Conservation (phyloP, 2,888 invertebrate genomes). For the Cephus pygmeus region DNA sequence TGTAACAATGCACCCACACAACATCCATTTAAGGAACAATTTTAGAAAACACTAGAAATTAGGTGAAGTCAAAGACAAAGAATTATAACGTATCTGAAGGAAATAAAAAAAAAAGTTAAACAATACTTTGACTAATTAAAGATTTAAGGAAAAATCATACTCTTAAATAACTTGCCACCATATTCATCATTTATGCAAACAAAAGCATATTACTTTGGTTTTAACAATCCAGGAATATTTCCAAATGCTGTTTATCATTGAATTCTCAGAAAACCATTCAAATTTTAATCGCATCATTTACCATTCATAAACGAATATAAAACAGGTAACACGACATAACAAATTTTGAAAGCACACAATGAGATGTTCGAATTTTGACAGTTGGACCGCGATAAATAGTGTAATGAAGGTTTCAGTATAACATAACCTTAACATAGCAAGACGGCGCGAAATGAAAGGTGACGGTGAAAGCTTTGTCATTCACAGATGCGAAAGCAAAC, state of each 20-base stretch:
- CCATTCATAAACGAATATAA: not conserved
- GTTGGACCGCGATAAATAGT: not conserved
- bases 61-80: not conserved
- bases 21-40: not conserved
- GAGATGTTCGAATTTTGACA: not conserved
- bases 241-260: not conserved
- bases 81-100: not conserved
- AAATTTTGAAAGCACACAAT: not conserved
- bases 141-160: not conserved
- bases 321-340: not conserved
- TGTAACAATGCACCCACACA: not conserved
- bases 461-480: not conserved
- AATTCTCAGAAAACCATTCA: not conserved
- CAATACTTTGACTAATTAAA: not conserved
- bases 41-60: not conserved
- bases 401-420: not conserved
- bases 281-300: not conserved
- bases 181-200: not conserved
- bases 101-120: not conserved
- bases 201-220: not conserved
- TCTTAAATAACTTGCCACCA: not conserved
- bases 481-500: not conserved
- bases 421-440: slow-evolving; percentile 1
- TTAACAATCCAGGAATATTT: not conserved
- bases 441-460: not conserved